Conservation (phyloP, 2,113 vertebrate species). For the Rhea pennata region DNA sequence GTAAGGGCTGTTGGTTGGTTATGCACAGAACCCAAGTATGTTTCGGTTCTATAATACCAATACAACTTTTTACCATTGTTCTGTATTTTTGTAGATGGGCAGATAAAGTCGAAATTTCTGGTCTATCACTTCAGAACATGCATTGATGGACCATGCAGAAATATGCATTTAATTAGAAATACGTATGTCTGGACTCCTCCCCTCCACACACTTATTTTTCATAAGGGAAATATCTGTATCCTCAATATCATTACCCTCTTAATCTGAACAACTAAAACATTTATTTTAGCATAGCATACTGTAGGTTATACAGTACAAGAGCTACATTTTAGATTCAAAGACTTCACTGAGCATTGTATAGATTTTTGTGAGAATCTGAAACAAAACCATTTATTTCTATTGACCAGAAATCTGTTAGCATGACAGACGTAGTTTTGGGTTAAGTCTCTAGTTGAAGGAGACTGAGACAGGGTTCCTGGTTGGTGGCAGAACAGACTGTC, state of each 20-base stretch:
- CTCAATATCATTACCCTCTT: neutral
- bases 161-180: neutral
- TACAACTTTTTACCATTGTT: neutral
- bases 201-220: neutral
- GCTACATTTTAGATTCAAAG: neutral
- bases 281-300: neutral
- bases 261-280: neutral
- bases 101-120: neutral
- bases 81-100: neutral
- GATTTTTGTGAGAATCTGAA: conserved; percentile 65
- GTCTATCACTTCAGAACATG: neutral
- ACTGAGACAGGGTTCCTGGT: neutral
- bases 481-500: neutral
- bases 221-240: neutral
- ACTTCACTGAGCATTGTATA: conserved; percentile 56
- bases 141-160: neutral
- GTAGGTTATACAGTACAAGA: neutral
- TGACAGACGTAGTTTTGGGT: conserved; percentile 35
- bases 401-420: conserved; percentile 56
- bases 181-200: neutral
- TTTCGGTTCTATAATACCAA: neutral
- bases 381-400: conserved; percentile 56
- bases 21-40: neutral
- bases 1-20: too few relatives aligned
- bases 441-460: neutral